Evolutionary conservation across 1,140 invertebrate species (phyloP), one percentile per base, ranked within the genome.

Genomic region (Bombus haemorrhoidalis): DNA sequence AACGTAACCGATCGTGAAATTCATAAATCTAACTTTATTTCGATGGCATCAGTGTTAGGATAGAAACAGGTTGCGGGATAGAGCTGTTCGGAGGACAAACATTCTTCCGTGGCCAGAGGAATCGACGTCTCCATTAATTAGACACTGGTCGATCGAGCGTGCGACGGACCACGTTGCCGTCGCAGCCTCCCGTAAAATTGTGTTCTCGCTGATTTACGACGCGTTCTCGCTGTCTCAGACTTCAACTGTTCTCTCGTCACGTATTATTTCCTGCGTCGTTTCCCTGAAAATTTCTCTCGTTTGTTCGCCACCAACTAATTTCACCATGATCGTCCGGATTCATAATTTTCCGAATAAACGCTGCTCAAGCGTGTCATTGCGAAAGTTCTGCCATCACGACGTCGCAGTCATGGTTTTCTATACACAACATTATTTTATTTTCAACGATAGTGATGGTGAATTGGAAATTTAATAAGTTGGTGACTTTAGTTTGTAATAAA

Each of bases 101-200:
- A 85, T 85, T 85, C 79, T 81, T 86, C 78, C 41, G 62, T 59
- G 85, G 83, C 68, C 73, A 72, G 62, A 71, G 32, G 57, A 87
- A 87, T 81, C 83, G 86, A 87, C 83, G 71, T 87, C 73, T 88
- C 84, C 84, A 88, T 88, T 88, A 88, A 88, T 88, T 88, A 86
- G 84, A 88, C 32, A 83, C 41, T 43, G 64, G 79, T 88, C 84
- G 87, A 88, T 86, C 74, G 84, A 86, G 62, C 73, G 79, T 81
- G 71, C 83, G 76, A 78, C 68, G 72, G 53, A 82, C 66, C 86
- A 87, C 83, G 83, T 87, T 53, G 84, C 73, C 64, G 59, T 88
- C 78, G 87, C 78, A 88, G 78, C 73, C 84, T 82, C 62, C 84
- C 87, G 87, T 88, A 84, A 88, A 88, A 88, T 88, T 88, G 86